A percentile compares a stretch with the other conserved stretches of the same genome.
Evolutionary conservation across 2,797 vertebrate genomes (phyloP).

Genomic region (Spea hammondii): DNA sequence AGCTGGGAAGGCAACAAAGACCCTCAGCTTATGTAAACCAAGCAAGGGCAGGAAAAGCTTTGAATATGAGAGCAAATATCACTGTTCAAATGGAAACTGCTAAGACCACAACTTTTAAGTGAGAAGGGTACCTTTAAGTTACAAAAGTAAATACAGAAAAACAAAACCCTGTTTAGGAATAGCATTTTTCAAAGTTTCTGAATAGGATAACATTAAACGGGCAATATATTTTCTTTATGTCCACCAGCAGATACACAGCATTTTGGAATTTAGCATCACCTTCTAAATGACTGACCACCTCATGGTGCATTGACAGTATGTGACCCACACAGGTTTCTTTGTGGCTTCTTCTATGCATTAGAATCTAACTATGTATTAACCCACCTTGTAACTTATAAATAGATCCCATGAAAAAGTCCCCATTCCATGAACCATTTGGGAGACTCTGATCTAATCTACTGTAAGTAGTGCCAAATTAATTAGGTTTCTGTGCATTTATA

Average conservation of each 20-base stretch:
- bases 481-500: too few species aligned
- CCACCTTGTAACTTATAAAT: too few species aligned
- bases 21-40: slow-evolving; percentile 16
- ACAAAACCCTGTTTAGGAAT: background rate
- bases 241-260: background rate
- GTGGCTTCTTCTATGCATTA: too few species aligned
- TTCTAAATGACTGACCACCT: too few species aligned
- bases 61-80: slow-evolving; percentile 25
- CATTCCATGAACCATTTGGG: too few species aligned
- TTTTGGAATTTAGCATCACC: background rate
- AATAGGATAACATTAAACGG: background rate
- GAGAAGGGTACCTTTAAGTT: background rate
- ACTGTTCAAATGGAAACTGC: slow-evolving; percentile 5
- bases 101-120: background rate
- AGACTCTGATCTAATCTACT: too few species aligned
- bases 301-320: too few species aligned
- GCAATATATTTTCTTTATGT: background rate
- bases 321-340: too few species aligned
- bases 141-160: slow-evolving; percentile 9
- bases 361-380: too few species aligned
- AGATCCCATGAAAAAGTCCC: too few species aligned
- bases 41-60: background rate
- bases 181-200: slow-evolving; percentile 5
- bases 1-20: slow-evolving; percentile 7
- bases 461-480: too few species aligned